phyloP scores from a whole-genome alignment of 2,797 vertebrate species.

The Delichon dasypus region DNA sequence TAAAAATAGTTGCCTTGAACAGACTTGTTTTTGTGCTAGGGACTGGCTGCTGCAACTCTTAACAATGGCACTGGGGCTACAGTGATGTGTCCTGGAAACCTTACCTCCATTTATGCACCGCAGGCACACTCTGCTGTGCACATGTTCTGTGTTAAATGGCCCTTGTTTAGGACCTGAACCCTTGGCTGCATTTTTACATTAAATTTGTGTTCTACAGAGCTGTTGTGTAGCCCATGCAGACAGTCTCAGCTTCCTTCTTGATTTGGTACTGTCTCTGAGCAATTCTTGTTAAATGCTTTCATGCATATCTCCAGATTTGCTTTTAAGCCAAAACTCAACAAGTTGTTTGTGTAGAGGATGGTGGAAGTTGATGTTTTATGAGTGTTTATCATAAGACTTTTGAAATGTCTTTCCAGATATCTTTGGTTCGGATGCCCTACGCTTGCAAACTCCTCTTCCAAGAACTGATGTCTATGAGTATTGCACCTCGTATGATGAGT shows the following conservation, averaged over 20 bases:
- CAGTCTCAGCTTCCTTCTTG: background rate
- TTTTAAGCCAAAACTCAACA: background rate
- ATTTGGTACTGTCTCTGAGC: background rate
- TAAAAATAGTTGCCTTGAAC: background rate
- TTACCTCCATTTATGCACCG: background rate
- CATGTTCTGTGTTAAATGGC: background rate
- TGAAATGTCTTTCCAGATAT: constrained; percentile 83
- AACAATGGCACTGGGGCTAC: background rate
- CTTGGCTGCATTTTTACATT: background rate
- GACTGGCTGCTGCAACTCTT: background rate
- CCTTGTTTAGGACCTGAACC: background rate
- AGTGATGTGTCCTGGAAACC: background rate
- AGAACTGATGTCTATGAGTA: constrained; percentile 99
- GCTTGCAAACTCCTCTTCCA: constrained; percentile 98
- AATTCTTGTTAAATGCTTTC: background rate
- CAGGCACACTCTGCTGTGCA: background rate
- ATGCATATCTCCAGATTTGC: background rate
- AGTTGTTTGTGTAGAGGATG: background rate
- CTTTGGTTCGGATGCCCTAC: constrained; percentile 94
- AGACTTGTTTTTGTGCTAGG: background rate
- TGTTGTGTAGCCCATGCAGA: background rate
- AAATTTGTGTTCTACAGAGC: background rate
- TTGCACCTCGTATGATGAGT: constrained; percentile 98
- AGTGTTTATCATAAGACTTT: background rate
- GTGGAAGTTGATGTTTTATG: background rate